Percentiles rank a stretch among this genome's conserved stretches.
Conservation (phyloP, 2,888 invertebrate genomes). For the Conchocele bisecta region DNA sequence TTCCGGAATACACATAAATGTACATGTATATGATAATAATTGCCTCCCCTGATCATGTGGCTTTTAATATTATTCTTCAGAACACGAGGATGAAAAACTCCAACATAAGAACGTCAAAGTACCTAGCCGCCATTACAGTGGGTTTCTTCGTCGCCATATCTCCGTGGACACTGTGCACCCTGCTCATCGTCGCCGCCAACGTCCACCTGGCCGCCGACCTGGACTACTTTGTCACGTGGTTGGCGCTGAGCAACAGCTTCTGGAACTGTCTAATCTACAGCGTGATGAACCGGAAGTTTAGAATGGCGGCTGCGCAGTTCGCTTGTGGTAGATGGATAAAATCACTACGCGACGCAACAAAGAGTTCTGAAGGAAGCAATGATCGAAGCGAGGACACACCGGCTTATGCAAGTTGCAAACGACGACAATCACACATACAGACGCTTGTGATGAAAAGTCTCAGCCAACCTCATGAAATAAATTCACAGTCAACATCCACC, state of each 20-base stretch:
- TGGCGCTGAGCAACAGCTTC: slow-evolving; percentile 57
- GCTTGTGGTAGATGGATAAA: slow-evolving; percentile 43
- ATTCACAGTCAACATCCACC: too few species aligned
- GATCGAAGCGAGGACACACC: slow-evolving; percentile 25
- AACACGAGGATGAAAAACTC: slow-evolving; percentile 36
- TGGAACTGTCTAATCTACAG: slow-evolving; percentile 57
- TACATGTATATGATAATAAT: too few species aligned
- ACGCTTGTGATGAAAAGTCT: too few species aligned
- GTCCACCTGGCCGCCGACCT: slow-evolving; percentile 25
- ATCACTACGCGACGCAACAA: slow-evolving; percentile 19
- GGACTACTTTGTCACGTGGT: slow-evolving; percentile 54
- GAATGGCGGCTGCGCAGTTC: slow-evolving; percentile 45
- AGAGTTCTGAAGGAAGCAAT: slow-evolving; percentile 20
- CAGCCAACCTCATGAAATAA: too few species aligned
- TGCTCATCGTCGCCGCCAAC: slow-evolving; percentile 44
- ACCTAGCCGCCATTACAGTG: slow-evolving; percentile 58
- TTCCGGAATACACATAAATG: too few species aligned
- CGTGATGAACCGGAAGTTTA: slow-evolving; percentile 56
- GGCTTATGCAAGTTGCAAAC: slow-evolving; percentile 18
- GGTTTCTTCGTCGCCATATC: slow-evolving; percentile 55
- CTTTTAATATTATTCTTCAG: slow-evolving; percentile 25
- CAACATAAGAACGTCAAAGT: slow-evolving; percentile 55
- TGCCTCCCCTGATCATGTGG: too few species aligned
- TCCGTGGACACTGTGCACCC: slow-evolving; percentile 56
- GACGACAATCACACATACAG: background rate